These are phyloP conservation scores for Archocentrus centrarchus DNA, from an alignment of 2,113 vertebrate genomes.

Conservation along the genomic window DNA sequence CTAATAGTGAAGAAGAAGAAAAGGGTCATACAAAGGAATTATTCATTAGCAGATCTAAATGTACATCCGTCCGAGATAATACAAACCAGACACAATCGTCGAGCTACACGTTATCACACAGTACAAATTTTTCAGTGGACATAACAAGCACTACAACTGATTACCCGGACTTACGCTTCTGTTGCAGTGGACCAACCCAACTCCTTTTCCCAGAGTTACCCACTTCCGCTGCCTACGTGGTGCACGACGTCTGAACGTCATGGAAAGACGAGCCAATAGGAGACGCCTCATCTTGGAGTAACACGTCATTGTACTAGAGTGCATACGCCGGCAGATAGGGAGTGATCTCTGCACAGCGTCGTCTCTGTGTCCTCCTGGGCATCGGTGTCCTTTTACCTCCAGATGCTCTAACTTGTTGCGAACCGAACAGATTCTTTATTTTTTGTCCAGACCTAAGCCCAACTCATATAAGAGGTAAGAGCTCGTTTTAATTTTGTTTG, in stretches of 20 bases:
- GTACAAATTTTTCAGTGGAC: not conserved
- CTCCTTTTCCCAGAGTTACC: constrained; percentile 22
- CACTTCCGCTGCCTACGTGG: not conserved
- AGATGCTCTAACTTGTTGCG: constrained; percentile 55
- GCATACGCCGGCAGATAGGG: constrained; percentile 62
- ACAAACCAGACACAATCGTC: not conserved
- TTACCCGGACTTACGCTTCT: not conserved
- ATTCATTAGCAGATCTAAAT: not conserved
- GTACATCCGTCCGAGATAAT: not conserved
- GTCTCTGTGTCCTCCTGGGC: not conserved
- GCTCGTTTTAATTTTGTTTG: not conserved
- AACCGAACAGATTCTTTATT: not conserved
- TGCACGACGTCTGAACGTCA: constrained; percentile 16
- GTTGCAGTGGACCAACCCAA: constrained; percentile 36
- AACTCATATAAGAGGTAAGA: constrained; percentile 67
- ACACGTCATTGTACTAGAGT: constrained; percentile 77
- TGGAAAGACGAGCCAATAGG: constrained; percentile 62
- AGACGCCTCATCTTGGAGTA: constrained; percentile 57
- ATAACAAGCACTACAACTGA: not conserved
- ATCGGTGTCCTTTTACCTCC: not conserved
- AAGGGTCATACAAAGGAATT: not conserved
- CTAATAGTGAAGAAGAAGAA: not conserved
- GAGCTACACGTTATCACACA: not conserved
- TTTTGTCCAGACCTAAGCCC: constrained; percentile 1
- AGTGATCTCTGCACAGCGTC: constrained; percentile 21